phyloP scores from a whole-genome alignment of 1,140 invertebrate genomes.

The Zophobas atratus region DNA sequence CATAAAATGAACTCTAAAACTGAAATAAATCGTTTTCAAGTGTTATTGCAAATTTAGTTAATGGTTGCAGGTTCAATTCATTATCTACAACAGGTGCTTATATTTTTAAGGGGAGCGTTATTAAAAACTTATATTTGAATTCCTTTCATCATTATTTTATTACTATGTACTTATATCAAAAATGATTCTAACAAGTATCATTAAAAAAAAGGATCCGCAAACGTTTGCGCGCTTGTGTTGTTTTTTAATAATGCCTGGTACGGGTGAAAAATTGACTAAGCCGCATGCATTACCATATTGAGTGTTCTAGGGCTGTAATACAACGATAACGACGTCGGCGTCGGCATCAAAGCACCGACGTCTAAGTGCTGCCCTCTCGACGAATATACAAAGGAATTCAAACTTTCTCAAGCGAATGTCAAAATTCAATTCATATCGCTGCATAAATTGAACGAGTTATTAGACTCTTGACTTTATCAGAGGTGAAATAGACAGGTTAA shows the following conservation, averaged over 20 bases:
- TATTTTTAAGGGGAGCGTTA: constrained; percentile 44
- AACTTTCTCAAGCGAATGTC: constrained; percentile 56
- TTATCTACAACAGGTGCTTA: constrained; percentile 20
- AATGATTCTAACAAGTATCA: too few species aligned
- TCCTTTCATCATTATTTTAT: constrained; percentile 8
- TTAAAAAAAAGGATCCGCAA: too few species aligned
- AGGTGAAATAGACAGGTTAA: neutral
- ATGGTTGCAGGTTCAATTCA: constrained; percentile 33
- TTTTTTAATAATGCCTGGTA: neutral
- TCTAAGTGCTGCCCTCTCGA: constrained; percentile 56
- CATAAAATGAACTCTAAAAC: constrained; percentile 28
- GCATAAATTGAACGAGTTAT: constrained; percentile 58
- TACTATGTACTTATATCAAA: neutral
- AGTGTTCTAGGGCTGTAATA: constrained; percentile 46
- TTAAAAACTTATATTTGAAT: constrained; percentile 49
- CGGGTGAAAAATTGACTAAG: constrained; percentile 10
- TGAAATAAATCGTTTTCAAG: constrained; percentile 46
- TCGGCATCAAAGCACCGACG: constrained; percentile 56
- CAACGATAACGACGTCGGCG: constrained; percentile 57
- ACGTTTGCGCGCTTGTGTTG: too few species aligned
- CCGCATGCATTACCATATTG: constrained; percentile 54
- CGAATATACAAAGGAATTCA: constrained; percentile 55
- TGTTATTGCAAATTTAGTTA: constrained; percentile 36
- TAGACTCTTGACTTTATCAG: constrained; percentile 45
- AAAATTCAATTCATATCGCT: constrained; percentile 56